Evolutionary conservation across 2,888 invertebrate genomes (phyloP).

Genomic region (Scaptomyza polygonia): DNA sequence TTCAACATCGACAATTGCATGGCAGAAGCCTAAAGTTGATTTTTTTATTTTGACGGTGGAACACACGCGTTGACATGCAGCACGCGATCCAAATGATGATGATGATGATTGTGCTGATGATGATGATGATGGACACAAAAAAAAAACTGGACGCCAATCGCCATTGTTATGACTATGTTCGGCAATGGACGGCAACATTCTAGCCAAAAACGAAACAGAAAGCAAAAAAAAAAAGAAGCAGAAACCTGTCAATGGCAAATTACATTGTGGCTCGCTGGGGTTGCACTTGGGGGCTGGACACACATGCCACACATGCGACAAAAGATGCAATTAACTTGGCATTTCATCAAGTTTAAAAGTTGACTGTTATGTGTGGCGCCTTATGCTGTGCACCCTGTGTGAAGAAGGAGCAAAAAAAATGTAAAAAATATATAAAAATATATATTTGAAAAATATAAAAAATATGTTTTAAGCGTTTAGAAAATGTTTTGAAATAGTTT

Average conservation of each 20-base stretch:
- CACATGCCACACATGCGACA: slow-evolving; percentile 64
- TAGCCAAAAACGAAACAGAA: not conserved
- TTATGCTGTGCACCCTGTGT: not conserved
- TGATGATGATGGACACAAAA: not conserved
- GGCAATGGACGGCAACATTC: slow-evolving; percentile 13
- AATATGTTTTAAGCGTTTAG: not conserved
- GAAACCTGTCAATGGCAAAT: slow-evolving; percentile 78
- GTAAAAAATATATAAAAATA: too few species aligned
- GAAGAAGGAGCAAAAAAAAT: not conserved
- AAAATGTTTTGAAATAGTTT: too few species aligned
- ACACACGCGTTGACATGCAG: slow-evolving; percentile 82
- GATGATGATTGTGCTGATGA: not conserved
- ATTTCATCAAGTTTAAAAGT: slow-evolving; percentile 4
- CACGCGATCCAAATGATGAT: slow-evolving; percentile 75
- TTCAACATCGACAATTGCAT: slow-evolving; percentile 68
- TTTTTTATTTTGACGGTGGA: slow-evolving; percentile 32
- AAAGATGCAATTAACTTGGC: slow-evolving; percentile 73
- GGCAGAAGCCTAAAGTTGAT: slow-evolving; percentile 8
- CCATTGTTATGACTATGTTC: slow-evolving; percentile 11
- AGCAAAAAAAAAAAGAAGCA: not conserved
- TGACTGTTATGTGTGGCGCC: not conserved
- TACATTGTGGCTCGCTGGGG: slow-evolving; percentile 57
- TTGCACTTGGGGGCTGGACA: slow-evolving; percentile 20
- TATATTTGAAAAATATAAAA: too few species aligned
- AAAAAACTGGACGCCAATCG: slow-evolving; percentile 4